Percentiles rank a stretch among this genome's conserved stretches.
Evolutionary conservation across 2,888 invertebrate species (phyloP).

Genomic region (Gnatocerus cornutus): DNA sequence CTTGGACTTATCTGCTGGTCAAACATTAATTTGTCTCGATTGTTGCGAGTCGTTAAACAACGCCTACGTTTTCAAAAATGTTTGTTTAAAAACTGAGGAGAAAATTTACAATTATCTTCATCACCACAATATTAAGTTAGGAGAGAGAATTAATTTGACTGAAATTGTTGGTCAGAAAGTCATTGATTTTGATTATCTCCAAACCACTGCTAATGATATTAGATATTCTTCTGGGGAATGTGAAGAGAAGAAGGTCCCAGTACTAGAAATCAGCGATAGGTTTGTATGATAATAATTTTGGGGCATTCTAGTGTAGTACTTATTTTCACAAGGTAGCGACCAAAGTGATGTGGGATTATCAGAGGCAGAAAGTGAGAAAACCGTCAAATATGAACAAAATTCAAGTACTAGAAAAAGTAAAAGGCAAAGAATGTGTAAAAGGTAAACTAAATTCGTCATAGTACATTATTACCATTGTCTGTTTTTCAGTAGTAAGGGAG

Average conservation of each 20-base stretch:
- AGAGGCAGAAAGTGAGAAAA: not conserved
- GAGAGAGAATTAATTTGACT: constrained; percentile 25
- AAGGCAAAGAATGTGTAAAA: constrained; percentile 11
- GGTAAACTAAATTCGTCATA: not conserved
- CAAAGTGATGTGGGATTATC: not conserved
- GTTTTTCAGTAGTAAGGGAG: not conserved
- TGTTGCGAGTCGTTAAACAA: constrained; percentile 25
- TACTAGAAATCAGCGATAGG: constrained; percentile 7
- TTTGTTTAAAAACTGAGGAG: constrained; percentile 37
- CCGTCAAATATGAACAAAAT: not conserved
- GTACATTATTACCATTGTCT: not conserved
- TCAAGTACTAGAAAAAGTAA: constrained; percentile 2
- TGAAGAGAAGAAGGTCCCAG: too few species aligned
- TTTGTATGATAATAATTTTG: constrained; percentile 1
- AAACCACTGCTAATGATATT: too few species aligned
- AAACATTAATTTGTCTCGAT: constrained; percentile 23
- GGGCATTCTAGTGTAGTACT: not conserved
- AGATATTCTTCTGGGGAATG: too few species aligned
- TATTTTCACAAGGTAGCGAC: constrained; percentile 14
- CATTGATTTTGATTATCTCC: too few species aligned
- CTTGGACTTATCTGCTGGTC: constrained; percentile 16
- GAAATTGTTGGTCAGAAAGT: too few species aligned
- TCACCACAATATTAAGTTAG: constrained; percentile 19
- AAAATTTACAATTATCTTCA: constrained; percentile 31
- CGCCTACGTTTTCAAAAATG: constrained; percentile 36